Evolutionary conservation across 2,888 invertebrate species (phyloP), one percentile per base, ranked within the genome.

Genomic region (Bellardia pandia): DNA sequence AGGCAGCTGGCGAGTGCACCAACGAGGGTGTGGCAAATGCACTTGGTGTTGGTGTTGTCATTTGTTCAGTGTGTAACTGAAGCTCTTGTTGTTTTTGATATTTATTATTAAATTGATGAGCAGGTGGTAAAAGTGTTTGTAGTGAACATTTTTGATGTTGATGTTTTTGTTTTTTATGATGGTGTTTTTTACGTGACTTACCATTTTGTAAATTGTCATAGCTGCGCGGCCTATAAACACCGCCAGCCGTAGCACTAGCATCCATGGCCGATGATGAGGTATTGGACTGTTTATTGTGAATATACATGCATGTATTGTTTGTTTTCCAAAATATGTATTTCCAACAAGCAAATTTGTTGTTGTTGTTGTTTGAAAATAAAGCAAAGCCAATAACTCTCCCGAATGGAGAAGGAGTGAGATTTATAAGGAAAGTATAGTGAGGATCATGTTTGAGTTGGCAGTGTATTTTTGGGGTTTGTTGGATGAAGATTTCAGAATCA

Each of bases 181-280:
- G 88, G 85, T 89, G 90, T 91, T 92, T 92, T 86, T 92, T 91
- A 89, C 91, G 93, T 90, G 93, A 94, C 94, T 94, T 94, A 94
- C 94, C 94, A 89, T 94, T 94, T 91, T 94, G 93, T 88, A 94
- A 92, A 91, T 93, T 93, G 89, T 94, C 94, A 89, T 94, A 94
- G 90, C 94, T 94, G 90, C 93, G 93, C 90, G 91, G 93, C 81
- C 92, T 90, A 90, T 93, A 92, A 86, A 91, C 91, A 77, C 92
- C 93, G 88, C 89, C 90, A 85, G 89, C 86, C 16, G 88, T 88
- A 53, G 85, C 86, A 87, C 90, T 91, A 87, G 91, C 92, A 75
- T 87, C 87, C 89, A 92, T 84, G 68, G 93, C 92, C 89, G 93
- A 93, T 88, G 93, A 91, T 89, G 92, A 92, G 88, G 93, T 92